Base-by-base conservation (phyloP, 2,888 invertebrate species). In the Mongoloraphidia duomilia region DNA sequence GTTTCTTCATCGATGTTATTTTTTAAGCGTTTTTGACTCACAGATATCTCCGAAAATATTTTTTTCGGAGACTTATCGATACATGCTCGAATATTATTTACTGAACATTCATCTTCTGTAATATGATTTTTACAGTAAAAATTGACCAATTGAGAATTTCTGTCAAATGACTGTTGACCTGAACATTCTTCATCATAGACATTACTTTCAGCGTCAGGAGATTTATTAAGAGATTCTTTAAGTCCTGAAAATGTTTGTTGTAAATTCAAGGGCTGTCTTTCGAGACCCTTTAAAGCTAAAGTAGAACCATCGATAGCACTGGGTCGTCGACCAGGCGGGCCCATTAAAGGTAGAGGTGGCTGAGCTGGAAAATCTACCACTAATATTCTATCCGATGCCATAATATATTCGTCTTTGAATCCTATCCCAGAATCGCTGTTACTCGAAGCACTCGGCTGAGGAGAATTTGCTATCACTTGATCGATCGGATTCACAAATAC, bases 341-440 rank as follows among this genome's bases (percentile, higher is more conserved):
- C 34, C 40, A 60, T 43, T 8, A 60, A 49, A 8, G 61, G 63
- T 34, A 59, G 54, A 42, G 62, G 63, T 39, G 64, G 58, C 50
- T 65, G 60, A 12, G 70, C 69, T 1, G 79, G 79, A 61, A 85
- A 85, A 61, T 88, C 87, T 0, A 85, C 84, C 0, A 84, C 80
- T 35, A 85, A 65, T 58, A 88, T 87, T 50, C 87, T 72, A 63
- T 88, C 89, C 0, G 86, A 85, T 46, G 88, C 80, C 60, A 86
- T 86, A 9, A 84, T 80, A 58, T 84, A 84, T 59, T 93, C 91
- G 59, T 92, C 92, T 54, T 90, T 80, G 60, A 93, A 93, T 0
- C 94, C 94, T 52, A 95, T 92, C 0, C 95, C 94, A 2, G 93
- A 94, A 64, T 95, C 95, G 49, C 92, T 92, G 65, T 93, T 94